Conservation (phyloP, 2,888 invertebrate genomes). For the Eristalinus sepulchralis region DNA sequence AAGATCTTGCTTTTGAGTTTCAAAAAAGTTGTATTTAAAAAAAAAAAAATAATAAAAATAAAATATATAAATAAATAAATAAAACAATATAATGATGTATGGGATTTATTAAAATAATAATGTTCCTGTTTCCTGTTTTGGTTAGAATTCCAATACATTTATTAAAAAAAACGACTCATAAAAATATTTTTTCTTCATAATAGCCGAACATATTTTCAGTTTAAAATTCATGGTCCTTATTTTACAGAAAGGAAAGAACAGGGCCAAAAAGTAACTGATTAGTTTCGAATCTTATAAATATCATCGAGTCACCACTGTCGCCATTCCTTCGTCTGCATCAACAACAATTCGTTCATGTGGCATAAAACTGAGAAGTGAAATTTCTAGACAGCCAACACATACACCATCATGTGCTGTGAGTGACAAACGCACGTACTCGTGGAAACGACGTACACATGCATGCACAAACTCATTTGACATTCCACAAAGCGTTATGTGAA, state of each 20-base stretch:
- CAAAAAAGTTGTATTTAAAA: too few relatives aligned
- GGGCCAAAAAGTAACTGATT: slow-evolving; percentile 25
- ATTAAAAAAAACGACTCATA: too few relatives aligned
- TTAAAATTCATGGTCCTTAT: too few relatives aligned
- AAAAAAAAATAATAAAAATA: too few relatives aligned
- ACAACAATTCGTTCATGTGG: slow-evolving; percentile 14
- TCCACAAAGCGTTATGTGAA: slow-evolving; percentile 71
- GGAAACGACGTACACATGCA: slow-evolving; percentile 16
- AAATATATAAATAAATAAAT: too few relatives aligned
- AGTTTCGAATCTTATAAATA: slow-evolving; percentile 4
- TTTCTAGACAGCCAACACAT: slow-evolving; percentile 16
- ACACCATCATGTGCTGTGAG: not conserved
- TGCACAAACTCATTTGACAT: slow-evolving; percentile 57
- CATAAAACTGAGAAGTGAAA: slow-evolving; percentile 69
- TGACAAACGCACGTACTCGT: not conserved
- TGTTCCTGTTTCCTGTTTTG: too few relatives aligned
- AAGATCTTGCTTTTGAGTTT: too few relatives aligned
- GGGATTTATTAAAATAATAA: too few relatives aligned
- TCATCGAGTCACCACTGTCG: not conserved
- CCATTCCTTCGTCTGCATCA: not conserved
- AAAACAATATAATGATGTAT: too few relatives aligned
- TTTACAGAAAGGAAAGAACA: slow-evolving; percentile 48
- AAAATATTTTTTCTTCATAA: too few relatives aligned
- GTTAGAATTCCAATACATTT: too few relatives aligned
- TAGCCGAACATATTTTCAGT: too few relatives aligned